These are phyloP conservation scores for Pristionchus japonicus DNA, from an alignment of 2,888 invertebrate genomes.

Conservation along the genomic window DNA sequence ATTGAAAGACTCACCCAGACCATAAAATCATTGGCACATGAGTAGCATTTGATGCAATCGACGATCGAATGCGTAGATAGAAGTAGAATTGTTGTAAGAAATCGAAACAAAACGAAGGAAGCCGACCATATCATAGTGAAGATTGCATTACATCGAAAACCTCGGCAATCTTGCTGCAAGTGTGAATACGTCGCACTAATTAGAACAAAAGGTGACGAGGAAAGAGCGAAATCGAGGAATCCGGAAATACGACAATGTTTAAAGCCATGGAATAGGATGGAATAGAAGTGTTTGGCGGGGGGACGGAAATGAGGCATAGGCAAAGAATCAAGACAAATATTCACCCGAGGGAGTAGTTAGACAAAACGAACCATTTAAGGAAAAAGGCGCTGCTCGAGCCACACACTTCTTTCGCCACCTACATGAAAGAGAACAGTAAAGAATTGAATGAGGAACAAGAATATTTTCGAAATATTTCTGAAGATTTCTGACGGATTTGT, in stretches of 20 bases:
- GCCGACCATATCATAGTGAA: conserved; percentile 11
- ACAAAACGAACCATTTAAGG: neutral
- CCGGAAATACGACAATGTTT: neutral
- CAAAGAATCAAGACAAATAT: conserved; percentile 34
- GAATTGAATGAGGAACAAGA: neutral
- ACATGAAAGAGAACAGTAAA: conserved; percentile 13
- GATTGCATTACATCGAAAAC: neutral
- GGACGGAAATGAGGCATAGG: conserved; percentile 16
- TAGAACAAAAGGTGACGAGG: neutral
- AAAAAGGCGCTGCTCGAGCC: neutral
- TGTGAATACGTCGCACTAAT: neutral
- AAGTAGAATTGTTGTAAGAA: neutral
- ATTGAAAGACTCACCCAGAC: conserved; percentile 65
- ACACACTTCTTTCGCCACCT: neutral
- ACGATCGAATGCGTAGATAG: neutral
- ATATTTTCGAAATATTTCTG: neutral
- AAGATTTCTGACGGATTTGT: neutral
- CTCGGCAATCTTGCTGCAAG: neutral
- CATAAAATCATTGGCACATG: conserved; percentile 71
- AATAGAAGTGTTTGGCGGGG: conserved; percentile 11
- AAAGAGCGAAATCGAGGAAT: neutral
- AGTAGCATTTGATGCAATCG: conserved; percentile 62
- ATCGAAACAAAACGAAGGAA: neutral
- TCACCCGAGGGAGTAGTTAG: conserved; percentile 23
- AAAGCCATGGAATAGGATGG: neutral